Evolutionary conservation across 1,140 invertebrate genomes (phyloP).

Genomic region (Drusus annulatus): DNA sequence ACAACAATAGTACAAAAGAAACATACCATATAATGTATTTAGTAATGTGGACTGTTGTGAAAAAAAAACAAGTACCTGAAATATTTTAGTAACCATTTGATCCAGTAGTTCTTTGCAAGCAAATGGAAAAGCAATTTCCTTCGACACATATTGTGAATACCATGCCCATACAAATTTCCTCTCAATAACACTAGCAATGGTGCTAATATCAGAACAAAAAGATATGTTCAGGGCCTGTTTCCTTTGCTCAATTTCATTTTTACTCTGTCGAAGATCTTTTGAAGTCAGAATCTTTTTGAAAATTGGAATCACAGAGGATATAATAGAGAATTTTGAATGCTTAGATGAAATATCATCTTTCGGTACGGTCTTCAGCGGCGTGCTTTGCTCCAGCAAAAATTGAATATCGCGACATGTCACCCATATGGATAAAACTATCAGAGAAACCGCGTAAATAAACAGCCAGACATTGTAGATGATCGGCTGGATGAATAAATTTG

Average conservation of each 20-base stretch:
- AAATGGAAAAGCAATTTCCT: constrained; percentile 70
- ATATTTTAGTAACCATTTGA: constrained; percentile 68
- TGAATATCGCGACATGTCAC: constrained; percentile 67
- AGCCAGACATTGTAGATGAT: constrained; percentile 63
- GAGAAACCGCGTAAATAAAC: constrained; percentile 61
- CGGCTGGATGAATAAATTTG: constrained; percentile 34
- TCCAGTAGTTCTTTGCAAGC: constrained; percentile 70
- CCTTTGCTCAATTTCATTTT: neutral
- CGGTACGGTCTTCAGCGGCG: constrained; percentile 65
- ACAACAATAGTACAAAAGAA: too few species aligned
- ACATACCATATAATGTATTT: too few species aligned
- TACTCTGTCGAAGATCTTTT: constrained; percentile 6
- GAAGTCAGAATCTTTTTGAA: constrained; percentile 21
- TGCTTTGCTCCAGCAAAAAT: constrained; percentile 65
- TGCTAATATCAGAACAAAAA: constrained; percentile 47
- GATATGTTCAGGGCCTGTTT: constrained; percentile 13
- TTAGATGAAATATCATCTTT: constrained; percentile 59
- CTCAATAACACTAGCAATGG: constrained; percentile 68
- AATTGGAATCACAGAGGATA: constrained; percentile 3
- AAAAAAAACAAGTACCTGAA: constrained; percentile 68
- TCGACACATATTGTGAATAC: constrained; percentile 68
- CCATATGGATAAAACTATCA: constrained; percentile 64
- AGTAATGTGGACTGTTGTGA: too few species aligned
- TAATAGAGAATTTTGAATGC: constrained; percentile 59
- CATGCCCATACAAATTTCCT: constrained; percentile 68